These are phyloP conservation scores for Hirtodrosophila confusa DNA, from an alignment of 2,888 invertebrate genomes.

Conservation along the genomic window DNA sequence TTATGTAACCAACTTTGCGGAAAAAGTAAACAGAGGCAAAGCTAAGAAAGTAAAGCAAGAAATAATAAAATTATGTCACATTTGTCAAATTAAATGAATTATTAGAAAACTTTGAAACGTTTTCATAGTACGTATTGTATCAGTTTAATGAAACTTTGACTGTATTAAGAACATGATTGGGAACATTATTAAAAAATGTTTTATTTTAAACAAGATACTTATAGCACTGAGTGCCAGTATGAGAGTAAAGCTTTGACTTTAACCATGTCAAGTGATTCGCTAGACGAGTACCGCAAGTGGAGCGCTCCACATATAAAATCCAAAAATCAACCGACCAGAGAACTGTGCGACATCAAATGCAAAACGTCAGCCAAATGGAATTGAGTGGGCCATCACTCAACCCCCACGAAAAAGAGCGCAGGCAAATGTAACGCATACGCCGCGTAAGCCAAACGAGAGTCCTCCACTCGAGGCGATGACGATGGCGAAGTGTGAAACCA, in stretches of 20 bases:
- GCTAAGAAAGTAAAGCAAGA: slow-evolving; percentile 4
- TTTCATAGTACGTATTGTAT: too few species aligned
- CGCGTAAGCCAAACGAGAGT: slow-evolving; percentile 41
- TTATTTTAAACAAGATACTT: too few species aligned
- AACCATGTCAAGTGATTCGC: slow-evolving; percentile 60
- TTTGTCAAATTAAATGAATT: too few species aligned
- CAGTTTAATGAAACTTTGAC: too few species aligned
- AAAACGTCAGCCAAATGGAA: slow-evolving; percentile 69
- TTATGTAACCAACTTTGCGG: too few species aligned
- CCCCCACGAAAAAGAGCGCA: slow-evolving; percentile 16
- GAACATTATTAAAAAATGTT: too few species aligned
- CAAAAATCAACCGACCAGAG: slow-evolving; percentile 57
- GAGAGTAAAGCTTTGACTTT: slow-evolving; percentile 7
- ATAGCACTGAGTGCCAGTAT: too few species aligned
- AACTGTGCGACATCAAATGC: slow-evolving; percentile 54
- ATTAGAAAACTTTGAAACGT: too few species aligned
- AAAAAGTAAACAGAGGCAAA: slow-evolving; percentile 2
- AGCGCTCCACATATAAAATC: slow-evolving; percentile 26
- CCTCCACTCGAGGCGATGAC: slow-evolving; percentile 28
- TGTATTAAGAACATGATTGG: too few species aligned
- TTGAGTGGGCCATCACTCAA: slow-evolving; percentile 45
- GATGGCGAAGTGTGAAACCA: slow-evolving; percentile 65
- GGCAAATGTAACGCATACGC: slow-evolving; percentile 57
- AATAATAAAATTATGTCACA: slow-evolving; percentile 6
- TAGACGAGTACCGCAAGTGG: slow-evolving; percentile 24